Conservation (phyloP, 2,113 vertebrate genomes). For the Aptenodytes forsteri region DNA sequence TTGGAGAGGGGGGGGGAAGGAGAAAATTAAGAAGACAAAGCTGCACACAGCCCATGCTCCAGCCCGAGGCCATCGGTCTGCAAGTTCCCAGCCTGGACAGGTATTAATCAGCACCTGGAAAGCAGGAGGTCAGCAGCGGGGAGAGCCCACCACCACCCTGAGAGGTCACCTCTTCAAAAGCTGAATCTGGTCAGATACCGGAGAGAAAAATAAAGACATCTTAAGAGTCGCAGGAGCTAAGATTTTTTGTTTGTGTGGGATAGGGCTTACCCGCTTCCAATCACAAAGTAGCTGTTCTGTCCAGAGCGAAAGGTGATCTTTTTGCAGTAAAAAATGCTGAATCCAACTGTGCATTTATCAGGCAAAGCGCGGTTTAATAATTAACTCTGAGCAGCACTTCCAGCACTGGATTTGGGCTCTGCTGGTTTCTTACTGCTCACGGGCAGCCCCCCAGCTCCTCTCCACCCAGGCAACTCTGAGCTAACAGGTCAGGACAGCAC, state of each 20-base stretch:
- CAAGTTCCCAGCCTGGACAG: background rate
- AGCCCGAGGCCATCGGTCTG: background rate
- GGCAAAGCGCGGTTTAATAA: background rate
- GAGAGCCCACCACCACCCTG: background rate
- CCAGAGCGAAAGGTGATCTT: background rate
- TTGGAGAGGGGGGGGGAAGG: background rate
- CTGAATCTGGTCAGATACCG: background rate
- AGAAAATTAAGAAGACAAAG: background rate
- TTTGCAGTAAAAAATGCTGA: background rate
- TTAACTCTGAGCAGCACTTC: background rate
- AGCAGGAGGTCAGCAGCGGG: background rate
- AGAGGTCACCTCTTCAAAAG: background rate
- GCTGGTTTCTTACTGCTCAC: background rate
- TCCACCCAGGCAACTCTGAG: rapidly evolving
- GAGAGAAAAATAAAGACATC: background rate
- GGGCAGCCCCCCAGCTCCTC: background rate
- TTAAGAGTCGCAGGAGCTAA: background rate
- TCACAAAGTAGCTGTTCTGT: background rate
- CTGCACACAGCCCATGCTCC: background rate
- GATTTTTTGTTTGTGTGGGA: background rate
- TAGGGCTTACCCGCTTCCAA: rapidly evolving
- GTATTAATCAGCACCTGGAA: background rate
- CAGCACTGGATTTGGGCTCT: background rate
- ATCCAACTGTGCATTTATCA: background rate
- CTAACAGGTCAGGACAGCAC: background rate